Percentiles rank a stretch among this genome's conserved stretches.
phyloP scores from a whole-genome alignment of 2,888 invertebrate species.

The Drosophila infuscata region DNA sequence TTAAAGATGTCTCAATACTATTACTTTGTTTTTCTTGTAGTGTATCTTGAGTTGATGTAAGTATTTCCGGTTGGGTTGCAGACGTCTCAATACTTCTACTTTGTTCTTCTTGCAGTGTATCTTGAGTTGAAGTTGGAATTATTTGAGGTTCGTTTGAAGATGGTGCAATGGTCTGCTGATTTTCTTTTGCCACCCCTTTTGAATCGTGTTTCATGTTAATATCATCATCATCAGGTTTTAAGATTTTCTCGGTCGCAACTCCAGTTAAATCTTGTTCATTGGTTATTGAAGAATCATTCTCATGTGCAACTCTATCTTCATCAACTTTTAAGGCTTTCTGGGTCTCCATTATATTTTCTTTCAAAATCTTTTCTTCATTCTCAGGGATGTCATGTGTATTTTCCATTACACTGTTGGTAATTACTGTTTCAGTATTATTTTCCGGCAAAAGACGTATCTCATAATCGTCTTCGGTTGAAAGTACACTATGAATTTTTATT shows the following conservation, averaged over 20 bases:
- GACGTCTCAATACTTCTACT: not conserved
- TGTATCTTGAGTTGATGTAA: too few species aligned
- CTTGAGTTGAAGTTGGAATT: not conserved
- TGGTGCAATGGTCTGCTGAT: not conserved
- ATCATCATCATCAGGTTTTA: not conserved
- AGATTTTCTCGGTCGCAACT: not conserved
- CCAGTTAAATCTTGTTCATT: not conserved
- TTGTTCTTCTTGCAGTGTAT: not conserved
- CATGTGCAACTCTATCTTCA: not conserved
- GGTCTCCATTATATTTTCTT: not conserved
- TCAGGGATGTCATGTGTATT: not conserved
- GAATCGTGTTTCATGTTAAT: not conserved
- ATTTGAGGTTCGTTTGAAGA: not conserved
- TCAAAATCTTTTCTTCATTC: not conserved
- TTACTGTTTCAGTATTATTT: not conserved
- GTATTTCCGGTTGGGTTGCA: too few species aligned
- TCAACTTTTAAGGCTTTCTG: not conserved
- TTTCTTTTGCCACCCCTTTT: not conserved
- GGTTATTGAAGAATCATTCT: not conserved
- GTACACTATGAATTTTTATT: constrained; percentile 29
- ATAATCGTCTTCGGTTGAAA: constrained; percentile 38
- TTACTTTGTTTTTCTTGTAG: too few species aligned
- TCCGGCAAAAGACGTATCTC: constrained; percentile 10
- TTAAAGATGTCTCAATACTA: not conserved
- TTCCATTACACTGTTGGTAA: not conserved